Percentiles rank a stretch among this genome's conserved stretches.
Conservation (phyloP, 2,888 invertebrate genomes). For the Vanessa cardui region DNA sequence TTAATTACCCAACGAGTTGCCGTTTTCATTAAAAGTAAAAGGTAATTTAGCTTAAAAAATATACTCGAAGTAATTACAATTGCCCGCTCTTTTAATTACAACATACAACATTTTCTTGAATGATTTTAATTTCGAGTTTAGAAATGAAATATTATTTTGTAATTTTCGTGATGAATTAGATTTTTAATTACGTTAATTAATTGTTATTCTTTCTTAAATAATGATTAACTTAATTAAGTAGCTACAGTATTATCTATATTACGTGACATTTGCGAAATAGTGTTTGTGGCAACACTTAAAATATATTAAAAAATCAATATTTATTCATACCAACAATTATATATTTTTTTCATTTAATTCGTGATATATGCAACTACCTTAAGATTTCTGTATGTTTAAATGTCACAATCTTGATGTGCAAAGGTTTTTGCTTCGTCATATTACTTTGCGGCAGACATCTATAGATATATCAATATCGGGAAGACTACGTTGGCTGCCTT, state of each 20-base stretch:
- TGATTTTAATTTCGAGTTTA: neutral
- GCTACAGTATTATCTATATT: too few relatives aligned
- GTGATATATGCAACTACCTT: neutral
- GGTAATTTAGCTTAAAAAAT: slow-evolving; percentile 21
- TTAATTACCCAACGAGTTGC: slow-evolving; percentile 45
- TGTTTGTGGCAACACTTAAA: too few relatives aligned
- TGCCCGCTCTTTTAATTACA: neutral
- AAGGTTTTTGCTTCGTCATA: slow-evolving; percentile 7
- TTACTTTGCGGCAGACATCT: neutral
- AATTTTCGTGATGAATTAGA: neutral
- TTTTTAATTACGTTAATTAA: too few relatives aligned
- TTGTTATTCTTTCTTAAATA: too few relatives aligned
- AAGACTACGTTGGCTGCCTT: neutral
- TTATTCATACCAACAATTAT: too few relatives aligned
- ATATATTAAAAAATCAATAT: too few relatives aligned
- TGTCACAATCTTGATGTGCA: neutral
- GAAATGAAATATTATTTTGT: neutral
- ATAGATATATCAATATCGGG: neutral
- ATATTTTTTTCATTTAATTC: too few relatives aligned
- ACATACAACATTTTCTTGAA: neutral
- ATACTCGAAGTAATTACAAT: neutral
- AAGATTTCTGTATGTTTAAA: neutral
- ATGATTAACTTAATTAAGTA: too few relatives aligned
- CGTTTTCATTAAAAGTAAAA: slow-evolving; percentile 27
- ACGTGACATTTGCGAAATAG: too few relatives aligned